These are phyloP conservation scores for Ophiodon elongatus DNA, from an alignment of 2,113 vertebrate genomes.

Conservation along the genomic window DNA sequence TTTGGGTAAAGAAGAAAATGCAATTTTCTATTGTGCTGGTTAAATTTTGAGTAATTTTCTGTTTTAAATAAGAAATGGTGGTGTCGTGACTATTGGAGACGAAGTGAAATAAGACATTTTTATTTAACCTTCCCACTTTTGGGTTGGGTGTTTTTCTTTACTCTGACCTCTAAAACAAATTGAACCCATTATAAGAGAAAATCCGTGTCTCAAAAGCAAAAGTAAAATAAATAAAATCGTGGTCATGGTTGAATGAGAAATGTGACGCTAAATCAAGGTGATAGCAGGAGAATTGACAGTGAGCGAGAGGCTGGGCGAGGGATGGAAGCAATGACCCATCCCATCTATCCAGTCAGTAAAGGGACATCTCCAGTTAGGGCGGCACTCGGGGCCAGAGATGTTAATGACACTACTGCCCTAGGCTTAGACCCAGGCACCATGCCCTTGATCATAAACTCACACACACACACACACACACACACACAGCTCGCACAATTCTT, in stretches of 20 bases:
- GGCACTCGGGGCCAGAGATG: conserved; percentile 42
- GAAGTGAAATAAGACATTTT: not conserved
- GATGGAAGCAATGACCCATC: conserved; percentile 53
- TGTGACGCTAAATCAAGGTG: conserved; percentile 53
- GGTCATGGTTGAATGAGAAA: conserved; percentile 46
- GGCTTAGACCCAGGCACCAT: conserved; percentile 30
- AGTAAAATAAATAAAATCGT: conserved; percentile 8
- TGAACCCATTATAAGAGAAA: not conserved
- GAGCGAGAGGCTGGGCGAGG: conserved; percentile 29
- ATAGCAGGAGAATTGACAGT: conserved; percentile 25
- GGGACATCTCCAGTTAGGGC: conserved; percentile 53
- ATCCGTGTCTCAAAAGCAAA: not conserved
- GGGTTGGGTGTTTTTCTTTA: not conserved
- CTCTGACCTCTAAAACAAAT: not conserved
- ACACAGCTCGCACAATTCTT: conserved; percentile 7
- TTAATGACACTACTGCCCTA: conserved; percentile 59
- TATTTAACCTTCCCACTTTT: not conserved
- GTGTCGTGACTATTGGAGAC: not conserved
- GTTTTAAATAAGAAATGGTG: not conserved
- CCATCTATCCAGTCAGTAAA: conserved; percentile 37
- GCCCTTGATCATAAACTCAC: conserved; percentile 17
- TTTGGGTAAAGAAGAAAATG: not conserved
- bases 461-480: conserved; percentile 21
- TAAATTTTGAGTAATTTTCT: not conserved
- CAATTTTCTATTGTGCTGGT: not conserved